phyloP scores from a whole-genome alignment of 1,140 invertebrate species.

The Leptinotarsa lineolata region DNA sequence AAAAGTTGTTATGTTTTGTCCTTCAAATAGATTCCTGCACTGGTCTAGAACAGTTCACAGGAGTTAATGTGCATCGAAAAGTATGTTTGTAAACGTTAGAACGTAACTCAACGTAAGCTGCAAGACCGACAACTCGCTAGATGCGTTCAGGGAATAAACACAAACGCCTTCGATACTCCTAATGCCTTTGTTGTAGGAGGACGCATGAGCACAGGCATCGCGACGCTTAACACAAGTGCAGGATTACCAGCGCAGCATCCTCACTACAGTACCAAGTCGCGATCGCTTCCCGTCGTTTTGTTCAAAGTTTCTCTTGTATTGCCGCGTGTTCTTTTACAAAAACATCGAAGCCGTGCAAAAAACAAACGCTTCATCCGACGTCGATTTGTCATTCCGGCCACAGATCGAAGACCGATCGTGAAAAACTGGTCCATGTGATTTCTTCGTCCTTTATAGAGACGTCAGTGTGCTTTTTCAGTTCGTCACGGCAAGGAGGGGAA shows the following conservation, averaged over 20 bases:
- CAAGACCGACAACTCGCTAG: constrained; percentile 49
- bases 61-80: constrained; percentile 26
- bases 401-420: constrained; percentile 33
- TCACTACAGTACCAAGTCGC: constrained; percentile 46
- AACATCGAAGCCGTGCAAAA: constrained; percentile 9
- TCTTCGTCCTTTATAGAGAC: constrained; percentile 38
- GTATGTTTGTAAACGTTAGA: constrained; percentile 32
- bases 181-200: constrained; percentile 53
- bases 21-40: no score
- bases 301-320: constrained; percentile 26
- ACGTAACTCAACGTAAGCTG: constrained; percentile 36
- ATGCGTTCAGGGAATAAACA: constrained; percentile 56
- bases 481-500: constrained; percentile 39
- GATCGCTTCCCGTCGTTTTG: constrained; percentile 47
- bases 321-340: constrained; percentile 22
- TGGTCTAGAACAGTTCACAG: no score
- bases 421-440: constrained; percentile 45
- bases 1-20: no score
- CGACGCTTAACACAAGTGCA: constrained; percentile 56
- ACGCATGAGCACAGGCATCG: constrained; percentile 55
- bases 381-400: constrained; percentile 41
- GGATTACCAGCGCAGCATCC: constrained; percentile 53
- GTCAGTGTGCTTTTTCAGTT: constrained; percentile 31
- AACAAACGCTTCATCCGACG: not conserved
- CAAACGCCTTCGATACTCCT: constrained; percentile 53